Evolutionary conservation across 1,140 invertebrate genomes (phyloP), one percentile per base, ranked within the genome.

Genomic region (Saxidomus purpurata): DNA sequence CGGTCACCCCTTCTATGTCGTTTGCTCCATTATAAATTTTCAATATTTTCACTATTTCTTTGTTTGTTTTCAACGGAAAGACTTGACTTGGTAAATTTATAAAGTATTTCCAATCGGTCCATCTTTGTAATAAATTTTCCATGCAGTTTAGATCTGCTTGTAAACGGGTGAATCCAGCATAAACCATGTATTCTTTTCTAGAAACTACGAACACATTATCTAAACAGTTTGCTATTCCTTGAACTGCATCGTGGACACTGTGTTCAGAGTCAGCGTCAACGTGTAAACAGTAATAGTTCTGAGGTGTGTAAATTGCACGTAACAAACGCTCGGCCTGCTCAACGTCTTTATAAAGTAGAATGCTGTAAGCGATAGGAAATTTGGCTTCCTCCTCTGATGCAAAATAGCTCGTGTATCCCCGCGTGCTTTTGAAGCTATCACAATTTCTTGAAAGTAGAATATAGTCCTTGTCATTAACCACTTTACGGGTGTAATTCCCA

Each of bases 231-330:
- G 91, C 90, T 28, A 95, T 91, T 13, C 83, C 74, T 49, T 77
- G 71, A n/a, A 94, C 49, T 3, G 91, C 92, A 34, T 91, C n/a
- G 19, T 91, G 67, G 61, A 94, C 83, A n/a, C 69, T 84, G 28
- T 40, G 31, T n/a, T 88, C n/a, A 22, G 90, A 69, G 67, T 93
- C 91, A 17, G 36, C 63, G 74, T 96, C 95, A 0, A 95, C 93
- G 83, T 96, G 95, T 36, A 96, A 90, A 91, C 95, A 95, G 86
- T 95, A 95, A 67, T 84, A 89, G 88, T 96, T 96, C 34, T 93
- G 92, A 13, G 94, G 94, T 13, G 93, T 87, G 83, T 95, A 95
- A 36, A 96, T 93, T 15, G 92, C 91, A 4, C 93, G 77, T 28
- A 96, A 79, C 31, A 96, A 61, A 22, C 93, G 84, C 77, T 95